Evolutionary conservation across 2,113 vertebrate genomes (phyloP).

Genomic region (Paratilapia polleni): DNA sequence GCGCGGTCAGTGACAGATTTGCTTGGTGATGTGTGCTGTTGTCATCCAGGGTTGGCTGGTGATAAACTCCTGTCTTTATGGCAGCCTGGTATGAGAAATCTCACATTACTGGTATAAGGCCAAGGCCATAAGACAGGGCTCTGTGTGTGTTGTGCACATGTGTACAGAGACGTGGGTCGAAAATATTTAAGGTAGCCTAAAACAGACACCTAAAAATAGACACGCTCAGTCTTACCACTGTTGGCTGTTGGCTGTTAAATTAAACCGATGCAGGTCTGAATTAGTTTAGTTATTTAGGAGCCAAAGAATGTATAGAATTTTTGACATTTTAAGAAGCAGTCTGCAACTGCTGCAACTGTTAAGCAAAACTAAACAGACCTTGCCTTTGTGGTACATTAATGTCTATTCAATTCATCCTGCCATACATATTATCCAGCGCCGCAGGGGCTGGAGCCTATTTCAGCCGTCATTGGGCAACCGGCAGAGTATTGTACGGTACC

Average conservation of each 20-base stretch:
- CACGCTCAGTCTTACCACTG: background rate
- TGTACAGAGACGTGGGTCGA: background rate
- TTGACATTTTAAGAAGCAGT: background rate
- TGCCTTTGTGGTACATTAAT: background rate
- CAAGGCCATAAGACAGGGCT: conserved; percentile 36
- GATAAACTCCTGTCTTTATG: background rate
- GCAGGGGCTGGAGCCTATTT: background rate
- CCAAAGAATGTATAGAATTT: background rate
- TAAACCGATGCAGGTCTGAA: background rate
- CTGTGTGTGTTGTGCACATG: background rate
- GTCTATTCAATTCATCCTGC: background rate
- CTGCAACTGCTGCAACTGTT: background rate
- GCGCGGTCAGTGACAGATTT: rapidly evolving
- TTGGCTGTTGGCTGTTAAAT: background rate
- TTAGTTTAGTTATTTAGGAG: background rate
- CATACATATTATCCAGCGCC: background rate
- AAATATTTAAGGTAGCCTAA: background rate
- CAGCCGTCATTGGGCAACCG: background rate
- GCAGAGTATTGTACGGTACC: background rate
- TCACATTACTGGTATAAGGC: conserved; percentile 34
- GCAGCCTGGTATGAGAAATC: background rate
- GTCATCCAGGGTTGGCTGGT: background rate
- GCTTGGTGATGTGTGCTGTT: background rate
- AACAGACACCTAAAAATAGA: background rate
- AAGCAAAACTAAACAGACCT: background rate